These are phyloP conservation scores for Eurytoma californica DNA, from an alignment of 2,888 invertebrate genomes.

Conservation along the genomic window DNA sequence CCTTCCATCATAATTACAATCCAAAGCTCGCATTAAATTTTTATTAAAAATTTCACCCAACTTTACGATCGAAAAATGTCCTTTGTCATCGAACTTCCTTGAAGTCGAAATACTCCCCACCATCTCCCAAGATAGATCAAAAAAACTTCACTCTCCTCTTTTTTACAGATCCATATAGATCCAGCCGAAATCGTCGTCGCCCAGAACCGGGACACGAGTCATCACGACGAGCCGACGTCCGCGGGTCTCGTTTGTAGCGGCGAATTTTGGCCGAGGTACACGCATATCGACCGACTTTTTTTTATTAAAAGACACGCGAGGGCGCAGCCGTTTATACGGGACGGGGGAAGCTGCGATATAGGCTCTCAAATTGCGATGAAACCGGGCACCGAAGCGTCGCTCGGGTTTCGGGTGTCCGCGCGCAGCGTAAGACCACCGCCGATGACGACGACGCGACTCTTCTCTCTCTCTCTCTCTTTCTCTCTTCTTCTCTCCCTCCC, in stretches of 20 bases:
- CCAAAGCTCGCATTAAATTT: no score
- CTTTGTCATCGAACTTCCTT: no score
- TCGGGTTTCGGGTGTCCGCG: conserved; percentile 73
- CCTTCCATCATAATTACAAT: no score
- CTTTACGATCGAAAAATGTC: no score
- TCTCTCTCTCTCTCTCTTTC: not conserved
- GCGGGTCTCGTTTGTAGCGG: not conserved
- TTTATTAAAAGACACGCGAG: not conserved
- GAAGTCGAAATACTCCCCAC: no score
- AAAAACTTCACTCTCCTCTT: no score
- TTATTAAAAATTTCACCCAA: no score
- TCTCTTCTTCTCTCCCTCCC: not conserved
- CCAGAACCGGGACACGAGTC: no score
- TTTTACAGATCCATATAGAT: no score
- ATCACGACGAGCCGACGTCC: no score
- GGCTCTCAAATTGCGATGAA: conserved; percentile 74
- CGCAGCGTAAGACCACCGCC: conserved; percentile 72
- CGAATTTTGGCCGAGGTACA: not conserved
- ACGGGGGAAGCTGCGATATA: conserved; percentile 62
- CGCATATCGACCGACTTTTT: not conserved
- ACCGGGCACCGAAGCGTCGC: conserved; percentile 71
- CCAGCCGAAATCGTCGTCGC: no score
- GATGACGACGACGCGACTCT: conserved; percentile 60
- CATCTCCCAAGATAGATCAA: no score
- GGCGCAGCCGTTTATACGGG: conserved; percentile 2